These are phyloP conservation scores for Caprella mutica DNA, from an alignment of 2,888 invertebrate species.

Conservation along the genomic window DNA sequence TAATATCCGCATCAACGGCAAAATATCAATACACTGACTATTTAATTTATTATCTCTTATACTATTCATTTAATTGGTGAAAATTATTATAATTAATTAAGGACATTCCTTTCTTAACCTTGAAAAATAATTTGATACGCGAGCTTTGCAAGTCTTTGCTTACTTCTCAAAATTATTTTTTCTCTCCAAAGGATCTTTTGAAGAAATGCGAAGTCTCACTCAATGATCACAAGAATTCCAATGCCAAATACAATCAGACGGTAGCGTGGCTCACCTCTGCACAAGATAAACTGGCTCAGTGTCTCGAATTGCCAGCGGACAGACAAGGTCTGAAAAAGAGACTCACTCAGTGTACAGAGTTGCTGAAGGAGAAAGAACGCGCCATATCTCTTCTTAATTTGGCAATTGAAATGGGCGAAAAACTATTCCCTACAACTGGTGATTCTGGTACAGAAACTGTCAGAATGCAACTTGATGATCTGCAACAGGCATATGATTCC, in stretches of 20 bases:
- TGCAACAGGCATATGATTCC: conserved; percentile 68
- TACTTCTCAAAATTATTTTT: too few relatives aligned
- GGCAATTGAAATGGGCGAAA: conserved; percentile 76
- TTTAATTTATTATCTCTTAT: not conserved
- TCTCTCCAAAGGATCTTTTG: conserved; percentile 54
- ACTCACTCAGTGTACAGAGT: conserved; percentile 57
- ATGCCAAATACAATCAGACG: conserved; percentile 72
- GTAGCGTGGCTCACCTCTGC: conserved; percentile 66
- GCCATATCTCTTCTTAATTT: conserved; percentile 65
- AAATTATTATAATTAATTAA: too few relatives aligned
- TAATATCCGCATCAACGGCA: too few relatives aligned
- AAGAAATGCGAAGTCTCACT: conserved; percentile 86
- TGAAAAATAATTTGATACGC: too few relatives aligned
- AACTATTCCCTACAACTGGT: conserved; percentile 72
- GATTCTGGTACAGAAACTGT: conserved; percentile 75
- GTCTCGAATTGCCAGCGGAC: conserved; percentile 43
- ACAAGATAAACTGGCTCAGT: conserved; percentile 55
- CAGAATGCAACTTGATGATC: conserved; percentile 66
- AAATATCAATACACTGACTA: too few relatives aligned
- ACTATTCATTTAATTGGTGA: too few relatives aligned
- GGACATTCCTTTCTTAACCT: too few relatives aligned
- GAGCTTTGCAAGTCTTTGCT: too few relatives aligned
- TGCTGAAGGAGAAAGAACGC: conserved; percentile 61
- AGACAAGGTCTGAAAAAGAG: conserved; percentile 57
- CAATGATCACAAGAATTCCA: conserved; percentile 63